Evolutionary conservation across 2,797 vertebrate species (phyloP), one percentile per base, ranked within the genome.

Genomic region (Kryptopterus vitreolus): DNA sequence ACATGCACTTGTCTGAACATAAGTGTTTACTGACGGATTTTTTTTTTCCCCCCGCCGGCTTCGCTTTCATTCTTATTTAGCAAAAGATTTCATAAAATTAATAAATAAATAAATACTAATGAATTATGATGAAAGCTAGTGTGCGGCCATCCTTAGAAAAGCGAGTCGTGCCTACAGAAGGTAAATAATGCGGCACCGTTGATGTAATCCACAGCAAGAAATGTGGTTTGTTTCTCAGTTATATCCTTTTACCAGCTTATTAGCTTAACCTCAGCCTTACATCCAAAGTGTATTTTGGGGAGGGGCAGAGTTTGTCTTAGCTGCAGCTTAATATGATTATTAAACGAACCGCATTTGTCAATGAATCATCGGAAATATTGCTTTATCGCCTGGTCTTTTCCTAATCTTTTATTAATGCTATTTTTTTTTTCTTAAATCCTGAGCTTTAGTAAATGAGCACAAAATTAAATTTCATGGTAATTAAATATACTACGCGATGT

Each of bases 191-290:
- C n/a, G 26, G 53, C 18, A 33, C 22, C n/a, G 18, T 71, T 33
- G n/a, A 43, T 24, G 71, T 58, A 73, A 57, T 43, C n/a, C 52
- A 43, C 13, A 18, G 71, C 31, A 73, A 73, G 52, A 43, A 43
- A 57, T 24, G 31, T 38, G 52, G n/a, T 16, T 31, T 57, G 18
- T 38, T 33, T 55, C 6, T 38, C 3, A 57, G 12, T 16, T 38
- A 35, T 72, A 72, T 15, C 52, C 12, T 35, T 43, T 35, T 55
- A n/a, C 29, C 52, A 38, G 31, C 52, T 35, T 57, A 73, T 35
- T 73, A 38, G 29, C 43, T 69, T 69, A 69, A 50, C 66, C 46
- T 70, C 46, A 50, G 29, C 52, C 22, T 73, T 15, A 35, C 22
- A 16, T 18, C 31, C 53, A 18, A 10, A 38, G 12, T 18, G 22